Evolutionary conservation across 1,140 invertebrate species (phyloP), one percentile per base, ranked within the genome.

Genomic region (Neotoxoptera formosana): DNA sequence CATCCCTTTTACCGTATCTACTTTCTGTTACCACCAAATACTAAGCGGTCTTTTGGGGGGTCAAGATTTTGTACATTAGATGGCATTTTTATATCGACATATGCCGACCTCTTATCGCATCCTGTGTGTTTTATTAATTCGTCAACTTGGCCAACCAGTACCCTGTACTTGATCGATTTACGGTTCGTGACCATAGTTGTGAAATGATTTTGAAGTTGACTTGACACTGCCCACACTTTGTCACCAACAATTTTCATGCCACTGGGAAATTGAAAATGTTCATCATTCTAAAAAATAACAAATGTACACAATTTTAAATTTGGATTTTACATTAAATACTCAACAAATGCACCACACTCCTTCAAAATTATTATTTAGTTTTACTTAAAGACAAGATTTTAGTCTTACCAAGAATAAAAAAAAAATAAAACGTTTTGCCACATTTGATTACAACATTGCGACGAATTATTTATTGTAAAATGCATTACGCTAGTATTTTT

Each of bases 171-270:
- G 36, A 93, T 81, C 30, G 94, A 94, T 36, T 90, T 93, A 9
- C 45, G 36, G 7, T 90, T 53, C 1, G 93, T 76, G 7, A 67
- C 83, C n/a, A 88, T 89, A 17, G 86, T 92, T 9, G 94, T 93
- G 51, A 94, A 94, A 45, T 93, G 81, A 90, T 94, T 94, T 90
- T 94, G 94, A 30, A 94, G 93, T 81, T 94, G 87, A 48, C 91
- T 89, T 3, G 94, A 94, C 45, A 94, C 76, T 11, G 93, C 94
- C 93, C 93, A 94, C 23, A 94, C 41, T 91, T 91, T 94, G 93
- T 94, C 94, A 11, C 84, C 93, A 7, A 93, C 81, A 8, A 94
- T 60, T 94, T 94, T 94, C 41, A 94, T 84, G 8, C 94, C 94
- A 41, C 91, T 94, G 7, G 94, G 94, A 91, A 94, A 94, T 92